A percentile compares a stretch with the other conserved stretches of the same genome.
Evolutionary conservation across 2,797 vertebrate genomes (phyloP).

Genomic region (Paguma larvata): DNA sequence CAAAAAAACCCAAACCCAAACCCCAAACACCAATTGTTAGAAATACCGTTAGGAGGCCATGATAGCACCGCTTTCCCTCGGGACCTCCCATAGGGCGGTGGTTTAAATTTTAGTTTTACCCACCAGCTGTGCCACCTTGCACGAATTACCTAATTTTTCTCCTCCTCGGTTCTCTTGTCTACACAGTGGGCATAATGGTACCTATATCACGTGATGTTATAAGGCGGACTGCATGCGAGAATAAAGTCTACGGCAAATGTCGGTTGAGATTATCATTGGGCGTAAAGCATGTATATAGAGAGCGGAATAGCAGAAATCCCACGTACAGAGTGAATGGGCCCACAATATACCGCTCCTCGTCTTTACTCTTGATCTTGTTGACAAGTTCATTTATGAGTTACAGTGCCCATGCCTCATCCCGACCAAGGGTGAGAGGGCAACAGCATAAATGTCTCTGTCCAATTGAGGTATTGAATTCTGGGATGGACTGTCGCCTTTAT

Average conservation of each 20-base stretch:
- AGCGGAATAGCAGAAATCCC: neutral
- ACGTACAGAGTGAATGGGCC: neutral
- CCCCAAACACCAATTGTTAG: neutral
- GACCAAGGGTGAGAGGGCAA: neutral
- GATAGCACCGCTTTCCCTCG: neutral
- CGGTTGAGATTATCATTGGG: neutral
- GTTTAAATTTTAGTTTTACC: neutral
- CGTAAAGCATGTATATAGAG: neutral
- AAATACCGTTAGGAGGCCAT: neutral
- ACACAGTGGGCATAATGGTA: neutral
- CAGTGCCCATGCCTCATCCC: accelerated
- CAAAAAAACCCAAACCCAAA: neutral
- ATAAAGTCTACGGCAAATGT: neutral
- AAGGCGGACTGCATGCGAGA: neutral
- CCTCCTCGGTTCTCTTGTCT: neutral
- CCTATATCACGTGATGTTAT: neutral
- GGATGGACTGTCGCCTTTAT: neutral
- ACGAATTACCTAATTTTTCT: neutral
- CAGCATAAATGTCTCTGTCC: neutral
- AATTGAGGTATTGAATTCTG: neutral
- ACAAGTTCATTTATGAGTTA: neutral
- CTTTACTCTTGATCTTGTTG: neutral
- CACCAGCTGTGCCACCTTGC: neutral
- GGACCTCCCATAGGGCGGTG: neutral
- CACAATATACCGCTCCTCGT: neutral